Base-by-base conservation (phyloP, 2,797 vertebrate genomes). In the Liasis olivaceus region DNA sequence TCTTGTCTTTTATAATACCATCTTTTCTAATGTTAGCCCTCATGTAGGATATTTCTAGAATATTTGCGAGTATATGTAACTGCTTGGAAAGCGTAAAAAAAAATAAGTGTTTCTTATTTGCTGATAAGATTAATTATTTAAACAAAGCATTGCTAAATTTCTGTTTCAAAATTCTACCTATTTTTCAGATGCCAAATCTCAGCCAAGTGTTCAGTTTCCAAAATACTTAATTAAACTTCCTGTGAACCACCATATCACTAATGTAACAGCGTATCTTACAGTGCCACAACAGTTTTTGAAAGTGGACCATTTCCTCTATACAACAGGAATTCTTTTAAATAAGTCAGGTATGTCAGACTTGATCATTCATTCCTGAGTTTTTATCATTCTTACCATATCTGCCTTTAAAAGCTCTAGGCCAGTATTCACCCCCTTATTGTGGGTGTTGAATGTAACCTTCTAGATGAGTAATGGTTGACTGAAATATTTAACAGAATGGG, bases 131-230 rank as follows among this genome's bases (percentile, higher is more conserved):
- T 12, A 1, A n/a, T 88, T 66, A 31, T 89, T 1, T 90, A n/a
- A 59, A 69, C 94, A 58, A 89, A 66, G 24, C 8, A 0, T 85
- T 54, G 28, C 47, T 42, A 63, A 64, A 66, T 59, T 90, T 28
- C 88, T 96, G 63, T 93, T 56, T 64, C 9, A 64, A 93, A 89
- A 84, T 93, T 22, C 22, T 66, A 93, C 11, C 22, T 96, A 31
- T 95, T 94, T 96, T 96, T 13, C 94, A 99, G 99, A 99, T 97
- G 97, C 97, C 90, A 97, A 97, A 89, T 97, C 97, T 47, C 97
- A 97, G 90, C 98, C 98, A 6, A 97, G 96, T 87, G 98, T 99
- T 95, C 98, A 98, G 97, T 99, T 99, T 97, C 98, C 98, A 36
- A 98, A 98, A 96, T 97, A 95, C 81, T 97, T 98, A 92, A 97